phyloP scores from a whole-genome alignment of 2,888 invertebrate species.

The Branchipolynoe longqiensis region DNA sequence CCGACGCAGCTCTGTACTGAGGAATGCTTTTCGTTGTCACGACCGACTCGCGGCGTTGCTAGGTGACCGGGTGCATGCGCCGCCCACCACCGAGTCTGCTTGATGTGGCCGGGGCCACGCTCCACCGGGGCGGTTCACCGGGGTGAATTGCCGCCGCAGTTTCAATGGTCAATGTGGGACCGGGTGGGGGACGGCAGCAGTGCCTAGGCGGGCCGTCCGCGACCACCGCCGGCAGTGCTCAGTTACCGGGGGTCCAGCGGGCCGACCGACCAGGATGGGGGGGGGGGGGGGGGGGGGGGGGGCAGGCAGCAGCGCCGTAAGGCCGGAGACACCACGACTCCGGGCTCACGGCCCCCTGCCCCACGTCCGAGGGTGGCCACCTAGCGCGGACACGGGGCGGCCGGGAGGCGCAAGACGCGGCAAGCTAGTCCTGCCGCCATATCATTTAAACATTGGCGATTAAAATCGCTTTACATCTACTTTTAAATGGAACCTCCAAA shows the following conservation, averaged over 20 bases:
- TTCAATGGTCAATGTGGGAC: conserved; percentile 5
- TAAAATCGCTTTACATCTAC: too few relatives aligned
- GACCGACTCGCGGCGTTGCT: neutral
- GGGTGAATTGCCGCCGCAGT: conserved; percentile 2
- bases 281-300: neutral
- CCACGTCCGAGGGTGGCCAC: too few relatives aligned
- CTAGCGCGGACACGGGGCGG: too few relatives aligned
- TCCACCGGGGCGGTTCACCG: conserved; percentile 6
- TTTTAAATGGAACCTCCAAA: too few relatives aligned
- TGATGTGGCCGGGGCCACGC: conserved; percentile 35
- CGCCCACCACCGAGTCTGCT: neutral
- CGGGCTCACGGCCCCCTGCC: neutral
- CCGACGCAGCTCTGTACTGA: neutral
- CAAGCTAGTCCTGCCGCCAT: too few relatives aligned
- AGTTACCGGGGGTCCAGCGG: neutral
- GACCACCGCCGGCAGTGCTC: conserved; percentile 13
- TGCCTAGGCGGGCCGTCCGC: neutral
- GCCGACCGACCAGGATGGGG: neutral
- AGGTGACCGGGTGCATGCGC: neutral
- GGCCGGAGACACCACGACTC: conserved; percentile 16
- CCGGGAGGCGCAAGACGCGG: too few relatives aligned
- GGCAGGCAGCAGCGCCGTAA: too few relatives aligned
- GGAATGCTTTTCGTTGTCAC: neutral
- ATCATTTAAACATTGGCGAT: too few relatives aligned
- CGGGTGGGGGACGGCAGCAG: neutral